phyloP scores from a whole-genome alignment of 2,113 vertebrate genomes.

The Ondatra zibethicus region DNA sequence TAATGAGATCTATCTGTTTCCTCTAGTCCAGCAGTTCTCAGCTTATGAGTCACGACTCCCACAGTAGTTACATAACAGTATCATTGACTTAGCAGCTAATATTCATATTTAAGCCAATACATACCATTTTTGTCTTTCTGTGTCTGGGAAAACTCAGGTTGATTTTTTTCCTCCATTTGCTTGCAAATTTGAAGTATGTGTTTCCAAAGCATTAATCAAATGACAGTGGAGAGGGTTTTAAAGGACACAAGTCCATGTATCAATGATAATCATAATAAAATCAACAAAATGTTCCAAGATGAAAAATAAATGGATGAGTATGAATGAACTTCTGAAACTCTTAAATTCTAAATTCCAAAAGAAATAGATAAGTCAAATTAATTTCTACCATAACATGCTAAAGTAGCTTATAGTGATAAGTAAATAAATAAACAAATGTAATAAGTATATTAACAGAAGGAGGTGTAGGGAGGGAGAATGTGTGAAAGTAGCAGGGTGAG shows the following conservation, averaged over 20 bases:
- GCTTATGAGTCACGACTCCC: not conserved
- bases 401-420: not conserved
- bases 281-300: not conserved
- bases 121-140: not conserved
- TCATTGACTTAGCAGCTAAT: not conserved
- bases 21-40: not conserved
- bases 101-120: not conserved
- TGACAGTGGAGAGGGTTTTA: not conserved
- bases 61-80: not conserved
- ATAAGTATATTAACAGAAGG: not conserved
- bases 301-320: not conserved
- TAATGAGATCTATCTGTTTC: not conserved
- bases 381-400: not conserved
- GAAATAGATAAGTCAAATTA: not conserved
- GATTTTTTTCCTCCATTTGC: not conserved
- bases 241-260: not conserved
- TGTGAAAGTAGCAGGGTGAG: not conserved
- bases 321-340: not conserved
- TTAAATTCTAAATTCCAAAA: not conserved
- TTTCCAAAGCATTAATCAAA: conserved; percentile 12
- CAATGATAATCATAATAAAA: not conserved
- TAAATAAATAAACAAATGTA: not conserved
- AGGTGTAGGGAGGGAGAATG: not conserved
- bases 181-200: not conserved
- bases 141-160: not conserved